Evolutionary conservation across 2,797 vertebrate species (phyloP).

Genomic region (Xenopus petersii): DNA sequence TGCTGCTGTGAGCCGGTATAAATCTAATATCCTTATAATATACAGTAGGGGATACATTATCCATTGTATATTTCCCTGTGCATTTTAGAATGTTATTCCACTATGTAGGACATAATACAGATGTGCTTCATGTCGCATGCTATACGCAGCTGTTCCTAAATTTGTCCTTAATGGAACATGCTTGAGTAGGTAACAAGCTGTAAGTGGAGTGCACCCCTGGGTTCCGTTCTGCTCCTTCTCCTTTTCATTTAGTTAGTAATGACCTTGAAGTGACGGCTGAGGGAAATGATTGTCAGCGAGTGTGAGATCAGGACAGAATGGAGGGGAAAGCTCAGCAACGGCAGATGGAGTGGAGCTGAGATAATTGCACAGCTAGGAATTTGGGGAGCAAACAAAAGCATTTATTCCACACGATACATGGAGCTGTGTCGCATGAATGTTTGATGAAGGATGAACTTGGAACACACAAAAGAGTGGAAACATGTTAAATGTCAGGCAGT

Average conservation of each 20-base stretch:
- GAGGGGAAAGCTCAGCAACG: background rate
- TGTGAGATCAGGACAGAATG: background rate
- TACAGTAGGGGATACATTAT: too few relatives aligned
- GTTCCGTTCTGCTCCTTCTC: background rate
- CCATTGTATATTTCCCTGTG: too few relatives aligned
- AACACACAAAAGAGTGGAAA: background rate
- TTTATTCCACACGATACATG: background rate
- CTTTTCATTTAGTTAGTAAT: background rate
- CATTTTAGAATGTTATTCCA: too few relatives aligned
- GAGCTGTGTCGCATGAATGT: background rate
- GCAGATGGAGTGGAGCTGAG: background rate
- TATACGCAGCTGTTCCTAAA: background rate
- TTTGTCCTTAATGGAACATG: too few relatives aligned
- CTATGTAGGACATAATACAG: too few relatives aligned
- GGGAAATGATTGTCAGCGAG: too few relatives aligned
- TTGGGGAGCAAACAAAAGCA: background rate
- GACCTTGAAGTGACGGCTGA: background rate
- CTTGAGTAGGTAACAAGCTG: too few relatives aligned
- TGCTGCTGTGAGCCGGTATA: too few relatives aligned
- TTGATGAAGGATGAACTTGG: background rate
- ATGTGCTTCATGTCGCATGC: too few relatives aligned
- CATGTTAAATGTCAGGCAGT: too few relatives aligned
- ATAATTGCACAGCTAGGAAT: background rate
- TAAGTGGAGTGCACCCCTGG: too few relatives aligned
- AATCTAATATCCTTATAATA: too few relatives aligned